phyloP scores from a whole-genome alignment of 2,113 vertebrate genomes.

The Marmota monax region DNA sequence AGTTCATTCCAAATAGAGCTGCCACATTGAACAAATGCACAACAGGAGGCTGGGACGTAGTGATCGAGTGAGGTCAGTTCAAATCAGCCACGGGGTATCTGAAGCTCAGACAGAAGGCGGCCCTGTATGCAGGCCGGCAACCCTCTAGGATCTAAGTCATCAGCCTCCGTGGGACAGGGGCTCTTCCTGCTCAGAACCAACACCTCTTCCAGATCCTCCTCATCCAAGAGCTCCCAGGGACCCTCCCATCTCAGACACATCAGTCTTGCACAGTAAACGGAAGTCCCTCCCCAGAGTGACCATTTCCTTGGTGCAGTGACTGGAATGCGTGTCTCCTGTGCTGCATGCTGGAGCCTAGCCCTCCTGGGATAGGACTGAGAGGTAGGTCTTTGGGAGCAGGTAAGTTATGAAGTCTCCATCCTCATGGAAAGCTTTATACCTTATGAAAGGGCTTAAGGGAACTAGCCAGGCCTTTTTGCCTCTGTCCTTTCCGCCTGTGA shows the following conservation, averaged over 20 bases:
- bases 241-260: neutral
- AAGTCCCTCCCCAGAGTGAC: neutral
- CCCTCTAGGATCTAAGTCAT: no score
- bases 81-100: no score
- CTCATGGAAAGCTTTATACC: neutral
- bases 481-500: no score
- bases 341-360: neutral
- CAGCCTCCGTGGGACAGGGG: neutral
- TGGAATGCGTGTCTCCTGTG: no score
- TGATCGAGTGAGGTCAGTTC: no score
- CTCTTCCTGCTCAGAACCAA: neutral
- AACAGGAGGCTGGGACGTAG: neutral
- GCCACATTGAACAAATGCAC: slow-evolving; percentile 9
- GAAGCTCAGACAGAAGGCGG: no score
- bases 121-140: no score
- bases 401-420: neutral
- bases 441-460: neutral
- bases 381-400: neutral
- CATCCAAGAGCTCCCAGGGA: neutral
- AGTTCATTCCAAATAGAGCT: neutral
- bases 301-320: no score
- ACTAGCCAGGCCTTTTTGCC: neutral
- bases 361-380: neutral
- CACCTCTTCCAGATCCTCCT: neutral
- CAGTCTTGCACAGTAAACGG: neutral